These are phyloP conservation scores for Cephalopachus bancanus DNA, from an alignment of 2,797 vertebrate genomes.

Conservation along the genomic window DNA sequence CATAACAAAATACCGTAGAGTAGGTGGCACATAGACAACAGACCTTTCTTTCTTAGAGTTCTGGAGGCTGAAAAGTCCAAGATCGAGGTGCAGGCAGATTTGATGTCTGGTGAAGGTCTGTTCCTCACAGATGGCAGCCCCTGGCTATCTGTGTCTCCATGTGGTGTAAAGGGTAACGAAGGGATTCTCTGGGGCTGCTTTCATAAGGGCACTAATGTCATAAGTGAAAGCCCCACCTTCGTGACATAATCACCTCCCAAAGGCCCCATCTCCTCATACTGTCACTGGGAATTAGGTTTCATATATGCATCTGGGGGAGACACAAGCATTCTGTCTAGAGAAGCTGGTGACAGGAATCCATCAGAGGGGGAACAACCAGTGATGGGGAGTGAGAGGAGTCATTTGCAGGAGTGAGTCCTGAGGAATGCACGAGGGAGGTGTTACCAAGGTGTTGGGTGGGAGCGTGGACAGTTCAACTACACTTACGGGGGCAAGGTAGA, in stretches of 20 bases:
- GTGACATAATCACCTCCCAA: neutral
- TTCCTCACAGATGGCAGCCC: neutral
- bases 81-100: neutral
- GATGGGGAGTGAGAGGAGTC: neutral
- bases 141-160: neutral
- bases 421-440: neutral
- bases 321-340: neutral
- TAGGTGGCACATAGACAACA: neutral
- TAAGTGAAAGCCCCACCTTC: neutral
- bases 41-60: neutral
- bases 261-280: neutral
- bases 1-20: neutral
- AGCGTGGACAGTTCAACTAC: neutral
- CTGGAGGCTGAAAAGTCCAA: neutral
- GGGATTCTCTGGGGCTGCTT: neutral
- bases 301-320: neutral
- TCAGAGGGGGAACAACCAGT: neutral
- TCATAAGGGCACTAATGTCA: neutral
- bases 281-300: neutral
- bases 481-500: neutral
- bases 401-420: neutral
- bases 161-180: too few relatives aligned
- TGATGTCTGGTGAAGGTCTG: neutral
- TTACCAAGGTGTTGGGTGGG: neutral
- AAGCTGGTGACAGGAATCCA: neutral